Evolutionary conservation across 2,888 invertebrate species (phyloP).

Genomic region (Andrena praecox): DNA sequence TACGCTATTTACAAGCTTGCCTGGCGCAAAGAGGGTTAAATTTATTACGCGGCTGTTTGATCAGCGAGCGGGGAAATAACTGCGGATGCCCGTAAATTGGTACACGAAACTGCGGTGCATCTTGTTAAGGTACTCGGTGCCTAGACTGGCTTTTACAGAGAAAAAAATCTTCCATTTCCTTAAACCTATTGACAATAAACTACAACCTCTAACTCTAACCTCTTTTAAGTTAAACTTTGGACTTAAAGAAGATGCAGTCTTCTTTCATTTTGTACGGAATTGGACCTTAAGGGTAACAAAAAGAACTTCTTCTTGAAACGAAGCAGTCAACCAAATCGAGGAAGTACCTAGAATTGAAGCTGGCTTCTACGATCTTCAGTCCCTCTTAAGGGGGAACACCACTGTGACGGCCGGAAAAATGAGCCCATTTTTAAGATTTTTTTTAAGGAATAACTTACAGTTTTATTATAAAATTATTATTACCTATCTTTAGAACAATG

Average conservation of each 20-base stretch:
- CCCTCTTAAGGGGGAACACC: no score
- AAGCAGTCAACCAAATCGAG: neutral
- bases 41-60: constrained; percentile 66
- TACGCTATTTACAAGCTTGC: constrained; percentile 61
- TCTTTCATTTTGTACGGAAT: neutral
- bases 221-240: no score
- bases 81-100: constrained; percentile 51
- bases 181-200: neutral
- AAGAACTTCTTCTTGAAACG: neutral
- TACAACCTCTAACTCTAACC: neutral
- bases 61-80: constrained; percentile 49
- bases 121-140: neutral
- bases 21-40: constrained; percentile 38
- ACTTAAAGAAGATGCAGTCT: no score
- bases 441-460: no score
- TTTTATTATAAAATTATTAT: no score
- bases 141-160: neutral
- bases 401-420: no score
- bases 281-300: neutral
- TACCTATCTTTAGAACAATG: no score
- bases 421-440: no score
- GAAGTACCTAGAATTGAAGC: no score
- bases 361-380: no score
- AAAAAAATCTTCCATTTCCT: neutral
- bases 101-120: constrained; percentile 7